Conservation (phyloP, 1,140 invertebrate genomes). For the Delia radicum region DNA sequence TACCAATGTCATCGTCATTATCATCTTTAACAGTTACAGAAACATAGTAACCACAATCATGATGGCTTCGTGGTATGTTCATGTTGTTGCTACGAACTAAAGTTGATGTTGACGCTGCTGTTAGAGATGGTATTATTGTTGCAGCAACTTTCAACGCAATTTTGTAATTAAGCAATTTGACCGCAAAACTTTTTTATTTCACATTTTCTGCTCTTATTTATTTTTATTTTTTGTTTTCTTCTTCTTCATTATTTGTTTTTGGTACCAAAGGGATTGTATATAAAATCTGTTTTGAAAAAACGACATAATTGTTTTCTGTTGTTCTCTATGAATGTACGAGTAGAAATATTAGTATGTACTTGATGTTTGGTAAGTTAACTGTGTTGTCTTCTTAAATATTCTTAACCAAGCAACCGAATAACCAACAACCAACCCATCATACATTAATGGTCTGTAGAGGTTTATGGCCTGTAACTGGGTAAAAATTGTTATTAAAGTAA, state of each 20-base stretch:
- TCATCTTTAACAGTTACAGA: background rate
- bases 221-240: background rate
- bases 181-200: conserved; percentile 9
- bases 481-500: conserved; percentile 18
- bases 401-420: background rate
- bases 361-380: background rate
- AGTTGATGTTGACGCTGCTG: background rate
- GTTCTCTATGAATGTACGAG: background rate
- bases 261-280: conserved; percentile 1
- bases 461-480: conserved; percentile 13
- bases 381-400: background rate
- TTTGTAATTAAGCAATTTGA: conserved; percentile 23
- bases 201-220: background rate
- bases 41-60: conserved; percentile 7
- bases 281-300: background rate
- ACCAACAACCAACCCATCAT: background rate
- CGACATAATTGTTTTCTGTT: conserved; percentile 19
- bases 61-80: conserved; percentile 9
- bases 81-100: background rate
- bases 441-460: conserved; percentile 17
- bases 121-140: background rate
- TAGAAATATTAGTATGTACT: background rate
- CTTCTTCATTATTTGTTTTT: background rate
- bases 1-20: background rate
- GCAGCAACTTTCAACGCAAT: conserved; percentile 18